Base-by-base conservation (phyloP, 2,113 vertebrate genomes). In the Ploceus nigricollis region DNA sequence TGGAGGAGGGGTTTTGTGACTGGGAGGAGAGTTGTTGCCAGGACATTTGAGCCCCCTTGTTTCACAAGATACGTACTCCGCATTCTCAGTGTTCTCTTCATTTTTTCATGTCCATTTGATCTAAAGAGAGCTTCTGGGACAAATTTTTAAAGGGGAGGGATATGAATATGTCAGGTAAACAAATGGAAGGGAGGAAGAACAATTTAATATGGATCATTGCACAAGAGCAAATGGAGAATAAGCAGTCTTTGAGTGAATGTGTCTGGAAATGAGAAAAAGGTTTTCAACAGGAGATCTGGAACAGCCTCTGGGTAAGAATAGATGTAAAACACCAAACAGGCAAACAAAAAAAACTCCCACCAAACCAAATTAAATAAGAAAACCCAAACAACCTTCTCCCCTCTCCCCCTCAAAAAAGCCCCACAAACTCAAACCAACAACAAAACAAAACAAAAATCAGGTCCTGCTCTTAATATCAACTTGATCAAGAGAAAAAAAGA, bases 361-460 rank as follows among this genome's bases (percentile, higher is more conserved):
- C 16, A 69, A 68, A 39, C 16, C 28, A 68, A 45, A 54, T 19
- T 7, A 79, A 44, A 57, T 31, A 25, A 11, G 13, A 58, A 58
- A 44, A 28, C 7, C 10, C 10, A 48, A 85, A 39, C 15, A 48
- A 42, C 4, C 7, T 44, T 27, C 31, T 45, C 14, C 35, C 6
- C 12, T 19, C 11, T 7, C 23, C 5, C 6, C 15, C 1, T 8
- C 1, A 14, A 31, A 35, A 56, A 18, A 9, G 3, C 1, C 3
- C 8, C 10, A 53, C 11, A 35, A 61, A 53, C 19, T 9, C 28
- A 58, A 66, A 44, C 37, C 27, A 70, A 31, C 7, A 31, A 33
- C 20, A 50, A 87, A 50, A 13, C 37, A 31, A 77, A 76, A 9
- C 13, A 30, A 54, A 71, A 66, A 18, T 20, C 2, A 11, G 37